Evolutionary conservation across 2,797 vertebrate species (phyloP).

Genomic region (Erethizon dorsatum): DNA sequence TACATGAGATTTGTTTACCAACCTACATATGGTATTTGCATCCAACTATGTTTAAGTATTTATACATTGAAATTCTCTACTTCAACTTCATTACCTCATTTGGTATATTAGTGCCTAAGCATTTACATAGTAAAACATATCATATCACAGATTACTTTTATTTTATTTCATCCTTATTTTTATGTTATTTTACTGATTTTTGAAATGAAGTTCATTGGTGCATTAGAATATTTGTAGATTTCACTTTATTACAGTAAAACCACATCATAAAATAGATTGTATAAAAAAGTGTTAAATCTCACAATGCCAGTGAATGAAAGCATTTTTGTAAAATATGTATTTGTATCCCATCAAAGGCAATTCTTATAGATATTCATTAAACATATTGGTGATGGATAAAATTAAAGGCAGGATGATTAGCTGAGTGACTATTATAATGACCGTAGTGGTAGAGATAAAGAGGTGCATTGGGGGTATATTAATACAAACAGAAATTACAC

Average conservation of each 20-base stretch:
- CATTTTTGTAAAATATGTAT: not conserved
- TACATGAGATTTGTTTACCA: not conserved
- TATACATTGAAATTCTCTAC: not conserved
- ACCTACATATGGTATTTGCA: not conserved
- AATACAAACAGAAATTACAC: not conserved
- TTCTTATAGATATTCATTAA: not conserved
- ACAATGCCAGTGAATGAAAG: not conserved
- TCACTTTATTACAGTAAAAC: constrained; percentile 6
- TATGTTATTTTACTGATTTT: constrained; percentile 1
- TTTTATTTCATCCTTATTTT: constrained; percentile 15
- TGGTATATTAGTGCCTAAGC: not conserved
- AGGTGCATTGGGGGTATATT: not conserved
- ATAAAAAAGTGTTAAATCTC: not conserved
- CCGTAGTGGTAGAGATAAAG: not conserved
- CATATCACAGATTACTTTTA: not conserved
- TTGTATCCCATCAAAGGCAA: not conserved
- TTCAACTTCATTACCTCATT: constrained; percentile 50
- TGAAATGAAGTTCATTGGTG: not conserved
- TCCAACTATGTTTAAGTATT: not conserved
- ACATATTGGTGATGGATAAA: not conserved
- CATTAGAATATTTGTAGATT: constrained; percentile 10
- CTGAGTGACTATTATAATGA: not conserved
- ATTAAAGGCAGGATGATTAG: not conserved
- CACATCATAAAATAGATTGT: not conserved
- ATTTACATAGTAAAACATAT: constrained; percentile 10